phyloP scores from a whole-genome alignment of 2,113 vertebrate genomes.

The Cryptomyrus ogoouensis region DNA sequence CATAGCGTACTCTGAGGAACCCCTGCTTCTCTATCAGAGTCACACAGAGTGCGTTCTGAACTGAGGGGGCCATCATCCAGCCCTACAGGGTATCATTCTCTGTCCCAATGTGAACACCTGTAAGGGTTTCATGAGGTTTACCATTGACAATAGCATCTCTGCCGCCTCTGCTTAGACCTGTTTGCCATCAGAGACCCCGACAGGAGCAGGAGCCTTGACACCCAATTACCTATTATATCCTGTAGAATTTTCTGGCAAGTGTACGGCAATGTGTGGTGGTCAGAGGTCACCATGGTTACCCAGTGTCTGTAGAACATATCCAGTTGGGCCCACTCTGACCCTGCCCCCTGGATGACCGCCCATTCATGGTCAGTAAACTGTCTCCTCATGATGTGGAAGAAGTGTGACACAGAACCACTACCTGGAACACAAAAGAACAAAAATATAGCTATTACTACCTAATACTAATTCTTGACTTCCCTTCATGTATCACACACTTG shows the following conservation, averaged over 20 bases:
- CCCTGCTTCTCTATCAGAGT: neutral
- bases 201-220: neutral
- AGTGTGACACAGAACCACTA: slow-evolving; percentile 78
- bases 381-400: slow-evolving; percentile 92
- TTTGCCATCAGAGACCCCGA: neutral
- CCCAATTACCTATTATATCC: neutral
- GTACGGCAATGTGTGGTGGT: slow-evolving; percentile 31
- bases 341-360: slow-evolving; percentile 70
- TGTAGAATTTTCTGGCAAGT: neutral
- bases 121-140: neutral
- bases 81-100: neutral
- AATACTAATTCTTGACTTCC: neutral
- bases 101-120: neutral
- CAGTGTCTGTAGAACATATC: slow-evolving; percentile 90
- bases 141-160: neutral
- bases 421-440: slow-evolving; percentile 56
- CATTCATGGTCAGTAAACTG: slow-evolving; percentile 90
- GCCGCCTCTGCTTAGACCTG: neutral
- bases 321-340: slow-evolving; percentile 76
- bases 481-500: too few relatives aligned
- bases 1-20: neutral
- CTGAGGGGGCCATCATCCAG: neutral
- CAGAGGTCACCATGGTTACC: slow-evolving; percentile 67
- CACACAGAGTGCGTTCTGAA: neutral
- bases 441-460: neutral